Percentiles rank a stretch among this genome's conserved stretches.
Conservation (phyloP, 2,888 invertebrate species). For the Gymnosoma rotundatum region DNA sequence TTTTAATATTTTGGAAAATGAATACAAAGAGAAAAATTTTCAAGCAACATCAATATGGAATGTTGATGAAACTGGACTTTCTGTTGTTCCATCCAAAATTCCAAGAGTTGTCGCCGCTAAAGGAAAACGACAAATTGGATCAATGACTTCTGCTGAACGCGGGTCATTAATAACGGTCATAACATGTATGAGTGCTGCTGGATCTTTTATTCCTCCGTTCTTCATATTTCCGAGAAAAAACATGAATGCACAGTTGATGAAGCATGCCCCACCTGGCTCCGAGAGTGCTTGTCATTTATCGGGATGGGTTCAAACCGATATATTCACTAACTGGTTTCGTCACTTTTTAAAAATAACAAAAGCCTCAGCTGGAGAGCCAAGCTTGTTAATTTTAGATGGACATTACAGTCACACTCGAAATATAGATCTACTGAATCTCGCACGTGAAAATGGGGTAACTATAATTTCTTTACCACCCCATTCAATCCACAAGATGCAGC, state of each 20-base stretch:
- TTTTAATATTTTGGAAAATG: constrained; percentile 50
- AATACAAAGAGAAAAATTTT: background rate
- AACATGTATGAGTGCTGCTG: constrained; percentile 58
- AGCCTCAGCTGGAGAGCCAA: background rate
- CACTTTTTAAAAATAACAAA: constrained; percentile 24
- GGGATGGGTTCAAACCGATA: constrained; percentile 29
- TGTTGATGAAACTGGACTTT: constrained; percentile 63
- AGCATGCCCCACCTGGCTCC: background rate
- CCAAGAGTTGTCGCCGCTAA: constrained; percentile 41
- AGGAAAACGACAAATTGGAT: constrained; percentile 56
- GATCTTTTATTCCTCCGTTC: constrained; percentile 42
- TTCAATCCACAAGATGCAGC: constrained; percentile 2
- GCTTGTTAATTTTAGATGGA: constrained; percentile 35
- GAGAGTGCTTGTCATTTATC: constrained; percentile 1
- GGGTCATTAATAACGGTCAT: constrained; percentile 59
- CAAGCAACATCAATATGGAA: constrained; percentile 55
- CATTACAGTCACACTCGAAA: constrained; percentile 38
- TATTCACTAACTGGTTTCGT: constrained; percentile 13
- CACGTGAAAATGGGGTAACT: constrained; percentile 3
- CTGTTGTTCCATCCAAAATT: constrained; percentile 44
- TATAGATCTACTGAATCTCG: constrained; percentile 19
- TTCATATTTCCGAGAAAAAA: too few relatives aligned
- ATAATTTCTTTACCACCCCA: background rate
- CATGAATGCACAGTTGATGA: background rate
- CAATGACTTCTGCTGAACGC: constrained; percentile 61